These are phyloP conservation scores for Chrysolina americana DNA, from an alignment of 2,888 invertebrate species.

Conservation along the genomic window DNA sequence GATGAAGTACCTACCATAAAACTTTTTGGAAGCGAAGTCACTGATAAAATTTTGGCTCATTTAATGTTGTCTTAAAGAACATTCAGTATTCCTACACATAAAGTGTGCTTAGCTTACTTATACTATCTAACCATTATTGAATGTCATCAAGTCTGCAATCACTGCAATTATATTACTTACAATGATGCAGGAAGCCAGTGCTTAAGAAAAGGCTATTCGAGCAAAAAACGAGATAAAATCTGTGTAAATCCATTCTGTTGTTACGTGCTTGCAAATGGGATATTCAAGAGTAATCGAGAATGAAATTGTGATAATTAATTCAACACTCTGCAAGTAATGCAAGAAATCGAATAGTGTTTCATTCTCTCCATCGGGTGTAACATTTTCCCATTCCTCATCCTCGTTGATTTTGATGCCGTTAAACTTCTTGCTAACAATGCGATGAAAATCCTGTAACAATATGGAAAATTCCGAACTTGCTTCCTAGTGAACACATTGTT, in stretches of 20 bases:
- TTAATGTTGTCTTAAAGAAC: no score
- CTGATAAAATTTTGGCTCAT: no score
- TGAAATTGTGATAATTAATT: slow-evolving; percentile 32
- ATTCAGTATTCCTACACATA: no score
- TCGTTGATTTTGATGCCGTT: neutral
- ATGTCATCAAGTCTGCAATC: slow-evolving; percentile 24
- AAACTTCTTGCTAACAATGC: neutral
- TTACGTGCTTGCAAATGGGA: slow-evolving; percentile 22
- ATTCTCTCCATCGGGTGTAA: neutral
- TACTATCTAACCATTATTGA: slow-evolving; percentile 2
- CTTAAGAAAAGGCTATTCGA: neutral
- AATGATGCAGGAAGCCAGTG: slow-evolving; percentile 21
- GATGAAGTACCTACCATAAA: no score
- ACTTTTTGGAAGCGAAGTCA: no score
- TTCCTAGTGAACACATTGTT: no score
- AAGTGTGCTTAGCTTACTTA: no score
- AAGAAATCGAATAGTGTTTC: slow-evolving; percentile 6
- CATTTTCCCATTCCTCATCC: neutral
- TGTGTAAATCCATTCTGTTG: slow-evolving; percentile 17
- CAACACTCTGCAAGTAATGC: slow-evolving; percentile 19
- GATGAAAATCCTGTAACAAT: no score
- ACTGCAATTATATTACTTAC: slow-evolving; percentile 15
- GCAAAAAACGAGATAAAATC: slow-evolving; percentile 16
- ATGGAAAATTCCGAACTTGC: no score
- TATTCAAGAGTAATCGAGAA: slow-evolving; percentile 23